A percentile compares a stretch with the other conserved stretches of the same genome.
phyloP scores from a whole-genome alignment of 2,113 vertebrate genomes.

The Lagenorhynchus albirostris region DNA sequence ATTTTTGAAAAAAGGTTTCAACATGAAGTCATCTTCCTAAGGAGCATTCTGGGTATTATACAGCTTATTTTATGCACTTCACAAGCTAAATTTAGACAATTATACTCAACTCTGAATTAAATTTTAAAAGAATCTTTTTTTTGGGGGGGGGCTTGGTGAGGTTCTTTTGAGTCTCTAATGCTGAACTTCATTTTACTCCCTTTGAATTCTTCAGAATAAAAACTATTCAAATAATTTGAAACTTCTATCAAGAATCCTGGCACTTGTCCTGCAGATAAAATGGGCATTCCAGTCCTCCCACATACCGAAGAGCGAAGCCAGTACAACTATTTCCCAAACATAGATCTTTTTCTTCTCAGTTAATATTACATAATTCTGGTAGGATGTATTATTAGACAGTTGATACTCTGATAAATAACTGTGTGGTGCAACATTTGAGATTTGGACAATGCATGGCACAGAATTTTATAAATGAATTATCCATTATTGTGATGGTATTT shows the following conservation, averaged over 20 bases:
- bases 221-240: slow-evolving; percentile 67
- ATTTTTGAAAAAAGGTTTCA: neutral
- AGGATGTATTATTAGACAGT: neutral
- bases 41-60: neutral
- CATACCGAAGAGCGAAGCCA: neutral
- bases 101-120: neutral
- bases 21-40: neutral
- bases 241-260: slow-evolving; percentile 57
- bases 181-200: slow-evolving; percentile 42
- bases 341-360: neutral
- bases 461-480: neutral
- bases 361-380: neutral
- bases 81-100: slow-evolving; percentile 50
- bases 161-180: slow-evolving; percentile 36
- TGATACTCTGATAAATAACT: neutral
- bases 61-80: slow-evolving; percentile 7
- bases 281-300: slow-evolving; percentile 53
- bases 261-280: slow-evolving; percentile 55
- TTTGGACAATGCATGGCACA: neutral
- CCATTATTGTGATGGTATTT: neutral
- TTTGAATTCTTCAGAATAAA: slow-evolving; percentile 58
- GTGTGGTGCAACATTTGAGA: neutral
- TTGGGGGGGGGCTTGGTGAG: neutral
- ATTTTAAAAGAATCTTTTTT: neutral
- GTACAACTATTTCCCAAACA: neutral